A percentile compares a stretch with the other conserved stretches of the same genome.
Conservation (phyloP, 2,888 invertebrate genomes). For the Polydrusus cervinus region DNA sequence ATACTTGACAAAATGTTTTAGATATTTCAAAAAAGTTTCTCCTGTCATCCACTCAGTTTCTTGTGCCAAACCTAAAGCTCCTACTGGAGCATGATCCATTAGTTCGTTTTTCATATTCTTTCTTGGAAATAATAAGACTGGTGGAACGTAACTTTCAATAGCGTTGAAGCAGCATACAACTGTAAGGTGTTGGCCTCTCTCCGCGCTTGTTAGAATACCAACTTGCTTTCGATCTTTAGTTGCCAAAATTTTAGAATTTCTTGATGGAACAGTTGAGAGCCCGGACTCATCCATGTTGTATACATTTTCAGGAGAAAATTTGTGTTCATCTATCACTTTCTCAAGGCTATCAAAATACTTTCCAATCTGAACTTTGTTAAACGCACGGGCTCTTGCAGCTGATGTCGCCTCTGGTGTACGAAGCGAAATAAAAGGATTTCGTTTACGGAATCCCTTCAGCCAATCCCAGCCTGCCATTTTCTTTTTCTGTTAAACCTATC, state of each 20-base stretch:
- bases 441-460: too few relatives aligned
- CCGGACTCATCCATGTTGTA: not conserved
- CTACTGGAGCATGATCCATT: conserved; percentile 5
- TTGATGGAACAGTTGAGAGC: not conserved
- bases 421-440: too few relatives aligned
- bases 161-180: not conserved
- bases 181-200: not conserved
- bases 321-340: too few relatives aligned
- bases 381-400: too few relatives aligned
- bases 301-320: too few relatives aligned
- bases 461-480: too few relatives aligned
- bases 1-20: conserved; percentile 23
- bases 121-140: conserved; percentile 20
- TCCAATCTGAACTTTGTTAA: too few relatives aligned
- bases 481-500: too few relatives aligned
- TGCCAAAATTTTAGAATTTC: not conserved
- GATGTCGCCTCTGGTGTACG: too few relatives aligned
- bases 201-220: not conserved
- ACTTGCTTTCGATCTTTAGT: not conserved
- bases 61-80: not conserved
- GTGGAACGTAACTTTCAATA: conserved; percentile 1
- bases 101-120: conserved; percentile 23
- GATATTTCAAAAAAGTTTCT: conserved; percentile 9
- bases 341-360: too few relatives aligned
- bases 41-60: conserved; percentile 3